Evolutionary conservation across 1,140 invertebrate species (phyloP).

Genomic region (Drosophila kurseongensis): DNA sequence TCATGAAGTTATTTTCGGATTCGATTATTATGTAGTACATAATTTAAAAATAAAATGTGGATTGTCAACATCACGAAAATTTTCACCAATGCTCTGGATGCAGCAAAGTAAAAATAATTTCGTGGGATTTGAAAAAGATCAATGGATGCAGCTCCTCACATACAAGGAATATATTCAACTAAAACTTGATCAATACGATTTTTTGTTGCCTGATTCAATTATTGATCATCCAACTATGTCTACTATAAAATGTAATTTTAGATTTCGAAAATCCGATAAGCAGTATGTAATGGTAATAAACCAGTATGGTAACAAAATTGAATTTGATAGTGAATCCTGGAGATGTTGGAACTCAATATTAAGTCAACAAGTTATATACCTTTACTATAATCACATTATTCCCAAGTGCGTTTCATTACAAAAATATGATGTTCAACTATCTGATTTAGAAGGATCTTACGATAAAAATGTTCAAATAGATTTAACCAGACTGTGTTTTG

Average conservation of each 20-base stretch:
- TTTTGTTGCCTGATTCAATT: background rate
- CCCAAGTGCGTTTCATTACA: no score
- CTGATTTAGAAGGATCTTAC: no score
- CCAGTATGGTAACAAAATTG: background rate
- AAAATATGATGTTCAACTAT: no score
- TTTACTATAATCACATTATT: no score
- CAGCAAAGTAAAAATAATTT: background rate
- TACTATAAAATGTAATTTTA: background rate
- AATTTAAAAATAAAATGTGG: slow-evolving; percentile 3
- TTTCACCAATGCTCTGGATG: background rate
- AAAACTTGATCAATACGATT: background rate
- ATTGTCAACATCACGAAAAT: background rate
- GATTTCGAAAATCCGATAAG: background rate
- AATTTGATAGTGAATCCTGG: no score
- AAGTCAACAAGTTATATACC: no score
- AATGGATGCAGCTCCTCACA: background rate
- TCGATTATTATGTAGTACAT: slow-evolving; percentile 1
- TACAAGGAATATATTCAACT: slow-evolving; percentile 2
- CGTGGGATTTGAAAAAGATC: background rate
- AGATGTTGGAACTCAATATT: no score
- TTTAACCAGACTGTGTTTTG: no score
- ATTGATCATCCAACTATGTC: background rate
- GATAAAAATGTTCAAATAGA: no score
- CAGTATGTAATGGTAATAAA: background rate
- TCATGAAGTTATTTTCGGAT: background rate